Base-by-base conservation (phyloP, 37 sponge, comb jelly and placozoan genomes). In the Aplysina aerophoba region DNA sequence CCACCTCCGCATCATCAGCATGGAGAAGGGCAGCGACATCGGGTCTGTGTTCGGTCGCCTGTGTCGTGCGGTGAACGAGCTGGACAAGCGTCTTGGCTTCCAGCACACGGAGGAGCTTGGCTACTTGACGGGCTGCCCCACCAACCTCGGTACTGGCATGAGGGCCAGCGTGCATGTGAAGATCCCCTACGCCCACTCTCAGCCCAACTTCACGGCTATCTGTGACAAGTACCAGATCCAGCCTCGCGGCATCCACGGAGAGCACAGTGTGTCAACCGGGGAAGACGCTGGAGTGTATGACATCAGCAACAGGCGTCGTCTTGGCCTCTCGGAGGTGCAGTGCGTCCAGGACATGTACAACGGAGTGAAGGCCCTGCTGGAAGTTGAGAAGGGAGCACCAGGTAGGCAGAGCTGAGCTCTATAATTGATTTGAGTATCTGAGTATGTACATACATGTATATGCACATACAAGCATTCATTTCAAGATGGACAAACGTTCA, bases 291-390 rank as follows among this genome's bases (percentile, higher is more conserved):
- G 85, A 36, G 83, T 86, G 24, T 95, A 88, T 82, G 96, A 95
- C 66, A 86, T 95, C 87, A 85, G 87, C 68, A 95, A 95, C 89
- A 84, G 54, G n/a, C 86, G 88, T 81, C 71, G 96, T 17, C 87
- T 95, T 54, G 96, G 96, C 37, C 64, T 78, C 34, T 95, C 96
- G n/a, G 96, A 95, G 84, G 96, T 98, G 6, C 85, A 91, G 83
- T 82, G 89, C 1, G 96, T 95, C 31, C 96, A 95, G 86, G 84
- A 90, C 38, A 84, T 98, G 83, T 73, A 89, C 55, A 86, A 98
- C 83, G 94, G 96, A 77, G 98, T 98, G 37, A 90, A 91, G 72
- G 82, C 83, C 6, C 92, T 98, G 56, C 75, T 95, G 57, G 44
- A 93, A 55, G 58, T 85, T 37, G 78, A 75, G 78, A 75, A 40